Percentiles rank a stretch among this genome's conserved stretches.
Evolutionary conservation across 2,888 invertebrate genomes (phyloP).

Genomic region (Drosophila neotestacea): DNA sequence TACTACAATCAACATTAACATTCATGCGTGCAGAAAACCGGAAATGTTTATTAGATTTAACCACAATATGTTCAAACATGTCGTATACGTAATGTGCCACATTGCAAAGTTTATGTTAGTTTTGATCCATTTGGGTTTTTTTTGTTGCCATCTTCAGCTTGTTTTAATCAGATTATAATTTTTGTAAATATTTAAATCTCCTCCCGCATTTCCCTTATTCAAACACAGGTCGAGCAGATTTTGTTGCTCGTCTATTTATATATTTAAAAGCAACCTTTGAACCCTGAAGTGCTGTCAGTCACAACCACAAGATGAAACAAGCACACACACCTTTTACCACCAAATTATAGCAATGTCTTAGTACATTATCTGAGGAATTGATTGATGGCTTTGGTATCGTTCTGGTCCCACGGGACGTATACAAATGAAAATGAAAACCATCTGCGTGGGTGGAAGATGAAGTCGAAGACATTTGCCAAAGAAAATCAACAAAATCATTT

Average conservation of each 20-base stretch:
- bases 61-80: constrained; percentile 55
- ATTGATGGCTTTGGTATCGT: constrained; percentile 62
- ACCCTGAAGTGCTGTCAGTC: constrained; percentile 33
- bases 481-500: constrained; percentile 67
- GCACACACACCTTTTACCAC: constrained; percentile 46
- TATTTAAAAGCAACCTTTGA: constrained; percentile 33
- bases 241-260: constrained; percentile 27
- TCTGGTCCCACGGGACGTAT: constrained; percentile 37
- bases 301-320: constrained; percentile 1
- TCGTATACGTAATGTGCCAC: constrained; percentile 62
- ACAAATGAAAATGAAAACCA: constrained; percentile 49
- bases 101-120: constrained; percentile 18
- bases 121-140: neutral
- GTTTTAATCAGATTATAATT: neutral
- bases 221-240: neutral
- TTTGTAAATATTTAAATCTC: neutral
- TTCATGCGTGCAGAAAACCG: constrained; percentile 68
- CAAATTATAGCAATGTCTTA: constrained; percentile 53
- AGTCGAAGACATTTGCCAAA: constrained; percentile 49
- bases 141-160: neutral
- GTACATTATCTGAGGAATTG: constrained; percentile 66
- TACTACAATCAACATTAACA: constrained; percentile 71
- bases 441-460: constrained; percentile 11
- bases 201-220: neutral
- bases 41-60: constrained; percentile 72